Base-by-base conservation (phyloP, 2,888 invertebrate species). In the Diloba caeruleocephala region DNA sequence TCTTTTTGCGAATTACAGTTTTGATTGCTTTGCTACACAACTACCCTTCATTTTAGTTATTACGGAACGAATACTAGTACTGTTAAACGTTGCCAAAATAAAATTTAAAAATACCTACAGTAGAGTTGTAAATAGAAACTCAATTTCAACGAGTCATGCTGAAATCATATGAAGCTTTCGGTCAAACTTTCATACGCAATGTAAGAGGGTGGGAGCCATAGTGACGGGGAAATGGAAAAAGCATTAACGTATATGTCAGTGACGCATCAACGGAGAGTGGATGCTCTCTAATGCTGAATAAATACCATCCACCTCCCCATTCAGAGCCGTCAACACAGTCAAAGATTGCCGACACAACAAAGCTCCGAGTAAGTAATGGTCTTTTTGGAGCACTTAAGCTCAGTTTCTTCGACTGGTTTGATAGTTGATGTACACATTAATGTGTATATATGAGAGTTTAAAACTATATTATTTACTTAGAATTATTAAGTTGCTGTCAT, bases 181-280 rank as follows among this genome's bases (percentile, higher is more conserved):
- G 89, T 88, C 88, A 89, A 87, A 86, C 85, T 77, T 81, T 74
- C 81, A 79, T 75, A 71, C 65, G 66, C 60, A 70, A 70, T 67
- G 75, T 61, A 51, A 52, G 64, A 58, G 79, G 79, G 79, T 63
- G 74, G 76, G 58, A 72, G 68, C 72, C 62, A 78, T 76, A 79
- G 86, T 84, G 80, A 76, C 78, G 84, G 85, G 88, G 89, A 89
- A 92, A 93, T 92, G 92, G 93, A 90, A 92, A 91, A 92, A 90
- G 92, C 93, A 93, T 94, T 93, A 93, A 88, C 92, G 92, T 91
- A 92, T 92, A 87, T 91, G 92, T 92, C 92, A 93, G 89, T 82
- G 87, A 82, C 89, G 90, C 89, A 88, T 91, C 91, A 91, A 84
- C 86, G 85, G 84, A 85, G 89, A 92, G 91, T 91, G 91, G 90